phyloP scores from a whole-genome alignment of 2,113 vertebrate species.

The Microtus richardsoni region DNA sequence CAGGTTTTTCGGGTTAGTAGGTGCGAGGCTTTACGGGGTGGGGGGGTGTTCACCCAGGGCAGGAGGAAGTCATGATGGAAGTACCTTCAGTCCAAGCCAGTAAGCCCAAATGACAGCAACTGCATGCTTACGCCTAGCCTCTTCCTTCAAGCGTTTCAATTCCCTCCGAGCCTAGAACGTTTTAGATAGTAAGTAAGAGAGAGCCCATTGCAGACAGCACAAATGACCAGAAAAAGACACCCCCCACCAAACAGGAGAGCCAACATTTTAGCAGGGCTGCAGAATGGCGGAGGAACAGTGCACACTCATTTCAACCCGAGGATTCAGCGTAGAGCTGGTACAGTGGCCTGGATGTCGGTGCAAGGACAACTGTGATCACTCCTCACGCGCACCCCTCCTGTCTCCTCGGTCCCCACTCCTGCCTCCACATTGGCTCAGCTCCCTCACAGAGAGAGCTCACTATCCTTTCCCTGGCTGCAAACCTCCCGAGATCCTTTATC shows the following conservation, averaged over 20 bases:
- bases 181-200: constrained; percentile 89
- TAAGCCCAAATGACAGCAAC: constrained; percentile 99
- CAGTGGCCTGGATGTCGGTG: fast-evolving
- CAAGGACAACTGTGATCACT: fast-evolving
- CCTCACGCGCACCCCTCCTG: not conserved
- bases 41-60: constrained; percentile 62
- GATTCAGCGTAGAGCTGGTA: not conserved
- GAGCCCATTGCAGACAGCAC: constrained; percentile 85
- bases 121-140: constrained; percentile 98
- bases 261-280: constrained; percentile 37
- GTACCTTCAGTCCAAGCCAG: constrained; percentile 99
- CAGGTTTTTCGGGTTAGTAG: constrained; percentile 81
- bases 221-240: constrained; percentile 76
- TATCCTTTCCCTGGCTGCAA: not conserved
- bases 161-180: constrained; percentile 98
- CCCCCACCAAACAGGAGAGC: constrained; percentile 77
- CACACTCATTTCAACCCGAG: constrained; percentile 9
- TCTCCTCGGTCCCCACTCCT: not conserved
- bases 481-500: not conserved
- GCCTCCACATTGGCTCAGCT: not conserved
- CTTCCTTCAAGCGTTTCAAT: constrained; percentile 98
- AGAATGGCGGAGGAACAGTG: constrained; percentile 51
- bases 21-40: constrained; percentile 71
- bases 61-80: constrained; percentile 81
- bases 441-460: not conserved